phyloP scores from a whole-genome alignment of 2,888 invertebrate species.

The Pyrocoelia pectoralis region DNA sequence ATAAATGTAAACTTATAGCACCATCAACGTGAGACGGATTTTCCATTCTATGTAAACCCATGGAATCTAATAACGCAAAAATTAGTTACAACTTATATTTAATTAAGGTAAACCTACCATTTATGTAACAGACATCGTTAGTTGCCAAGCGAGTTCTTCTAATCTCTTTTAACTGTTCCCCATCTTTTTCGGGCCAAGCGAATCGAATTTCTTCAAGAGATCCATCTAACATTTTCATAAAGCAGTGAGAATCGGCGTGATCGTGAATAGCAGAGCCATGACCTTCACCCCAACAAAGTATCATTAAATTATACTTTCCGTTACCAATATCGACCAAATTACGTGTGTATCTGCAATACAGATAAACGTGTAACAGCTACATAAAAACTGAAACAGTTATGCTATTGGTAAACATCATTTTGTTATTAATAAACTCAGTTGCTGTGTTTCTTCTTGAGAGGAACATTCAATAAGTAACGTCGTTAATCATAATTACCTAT shows the following conservation, averaged over 20 bases:
- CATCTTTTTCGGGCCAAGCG: slow-evolving; percentile 74
- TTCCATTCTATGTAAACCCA: slow-evolving; percentile 96
- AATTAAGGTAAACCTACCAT: slow-evolving; percentile 68
- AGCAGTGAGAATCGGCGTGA: slow-evolving; percentile 95
- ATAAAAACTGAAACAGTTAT: no score
- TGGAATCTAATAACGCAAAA: slow-evolving; percentile 71
- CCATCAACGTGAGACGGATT: slow-evolving; percentile 89
- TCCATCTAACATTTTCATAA: slow-evolving; percentile 94
- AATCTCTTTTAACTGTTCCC: slow-evolving; percentile 60
- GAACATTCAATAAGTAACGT: no score
- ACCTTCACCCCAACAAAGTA: slow-evolving; percentile 98
- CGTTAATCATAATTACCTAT: no score
- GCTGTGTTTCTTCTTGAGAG: no score
- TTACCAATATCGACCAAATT: slow-evolving; percentile 97
- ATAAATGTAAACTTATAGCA: slow-evolving; percentile 93
- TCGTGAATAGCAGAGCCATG: slow-evolving; percentile 96
- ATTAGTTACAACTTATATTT: not conserved
- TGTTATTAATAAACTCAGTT: no score
- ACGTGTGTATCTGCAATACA: slow-evolving; percentile 80
- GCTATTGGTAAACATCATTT: no score
- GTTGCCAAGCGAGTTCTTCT: slow-evolving; percentile 70
- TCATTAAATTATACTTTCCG: slow-evolving; percentile 96
- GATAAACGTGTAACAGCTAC: no score
- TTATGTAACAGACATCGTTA: slow-evolving; percentile 93
- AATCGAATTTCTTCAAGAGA: slow-evolving; percentile 83